Base-by-base conservation (phyloP, 2,888 invertebrate genomes). In the Lamproptera curius region DNA sequence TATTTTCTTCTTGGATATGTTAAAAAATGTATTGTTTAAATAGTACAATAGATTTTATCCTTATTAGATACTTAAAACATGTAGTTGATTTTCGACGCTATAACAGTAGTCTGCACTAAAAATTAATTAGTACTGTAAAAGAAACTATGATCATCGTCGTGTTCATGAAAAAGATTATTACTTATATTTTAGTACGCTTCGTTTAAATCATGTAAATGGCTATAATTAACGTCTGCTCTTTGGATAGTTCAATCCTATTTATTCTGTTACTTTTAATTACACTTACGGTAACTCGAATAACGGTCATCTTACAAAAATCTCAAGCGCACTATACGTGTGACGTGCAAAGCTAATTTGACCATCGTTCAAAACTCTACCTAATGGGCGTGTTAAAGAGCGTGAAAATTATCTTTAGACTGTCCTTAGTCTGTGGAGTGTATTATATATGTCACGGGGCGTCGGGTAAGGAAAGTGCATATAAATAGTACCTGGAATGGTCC, bases 391-490 rank as follows among this genome's bases (percentile, higher is more conserved):
- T 59, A 53, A 67, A 49, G 40, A 44, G 44, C 40, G 26, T 62
- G 63, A 67, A 66, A 65, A 72, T 68, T 73, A 71, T 73, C 66
- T 74, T 75, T 71, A 73, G 70, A 62, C 55, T 59, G 63, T 63
- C 73, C 73, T 79, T 76, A 76, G 73, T 77, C 76, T 74, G 70
- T 72, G 70, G 67, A 68, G 66, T 70, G 71, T 67, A 67, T 72
- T 66, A 73, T 73, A 73, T 77, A 76, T 80, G 81, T 79, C 77
- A 78, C 74, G 68, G 50, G 55, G 64, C 66, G 70, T 66, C 71
- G 63, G 68, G 72, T 74, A 76, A 76, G 78, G 76, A 80, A 80
- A 77, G 74, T 73, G 74, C 65, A 64, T 79, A 81, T 81, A 79
- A 82, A 83, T 80, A 78, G 76, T 73, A 63, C 59, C 63, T 64